These are phyloP conservation scores for Thumatha senex DNA, from an alignment of 2,888 invertebrate species.

Conservation along the genomic window DNA sequence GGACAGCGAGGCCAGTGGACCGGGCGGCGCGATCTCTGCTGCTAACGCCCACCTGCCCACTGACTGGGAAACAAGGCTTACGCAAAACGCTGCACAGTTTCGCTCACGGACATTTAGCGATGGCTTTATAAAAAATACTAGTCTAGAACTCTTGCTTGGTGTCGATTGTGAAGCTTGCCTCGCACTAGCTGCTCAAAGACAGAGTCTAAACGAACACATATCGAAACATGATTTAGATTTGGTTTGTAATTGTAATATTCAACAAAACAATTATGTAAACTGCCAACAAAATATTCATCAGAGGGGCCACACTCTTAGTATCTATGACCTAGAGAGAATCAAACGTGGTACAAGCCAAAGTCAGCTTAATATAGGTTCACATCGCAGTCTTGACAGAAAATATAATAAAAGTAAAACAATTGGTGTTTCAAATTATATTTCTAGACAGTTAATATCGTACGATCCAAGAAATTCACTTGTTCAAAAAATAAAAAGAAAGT, in stretches of 20 bases:
- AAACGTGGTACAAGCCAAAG: constrained; percentile 68
- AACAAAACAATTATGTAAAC: constrained; percentile 73
- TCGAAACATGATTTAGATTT: constrained; percentile 72
- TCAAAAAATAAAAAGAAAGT: constrained; percentile 78
- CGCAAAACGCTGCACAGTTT: constrained; percentile 64
- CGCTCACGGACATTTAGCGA: constrained; percentile 79
- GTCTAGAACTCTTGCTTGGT: constrained; percentile 77
- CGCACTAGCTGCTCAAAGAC: constrained; percentile 70
- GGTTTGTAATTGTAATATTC: constrained; percentile 76
- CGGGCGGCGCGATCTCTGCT: constrained; percentile 35
- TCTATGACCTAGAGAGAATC: constrained; percentile 74
- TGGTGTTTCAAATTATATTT: constrained; percentile 77
- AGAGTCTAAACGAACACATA: constrained; percentile 68
- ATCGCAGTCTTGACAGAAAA: constrained; percentile 78
- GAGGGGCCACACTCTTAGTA: constrained; percentile 71
- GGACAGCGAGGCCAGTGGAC: constrained; percentile 59
- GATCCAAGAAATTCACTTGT: constrained; percentile 76
- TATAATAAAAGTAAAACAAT: constrained; percentile 74
- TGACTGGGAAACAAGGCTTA: constrained; percentile 60
- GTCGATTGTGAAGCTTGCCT: constrained; percentile 80
- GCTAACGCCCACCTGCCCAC: constrained; percentile 28
- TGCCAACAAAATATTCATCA: constrained; percentile 65
- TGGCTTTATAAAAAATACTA: constrained; percentile 77
- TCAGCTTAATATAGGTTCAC: constrained; percentile 63
- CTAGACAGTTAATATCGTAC: constrained; percentile 77